Evolutionary conservation across 92 coral and sea anemone species (phyloP).

Genomic region (Actinernus sp.): DNA sequence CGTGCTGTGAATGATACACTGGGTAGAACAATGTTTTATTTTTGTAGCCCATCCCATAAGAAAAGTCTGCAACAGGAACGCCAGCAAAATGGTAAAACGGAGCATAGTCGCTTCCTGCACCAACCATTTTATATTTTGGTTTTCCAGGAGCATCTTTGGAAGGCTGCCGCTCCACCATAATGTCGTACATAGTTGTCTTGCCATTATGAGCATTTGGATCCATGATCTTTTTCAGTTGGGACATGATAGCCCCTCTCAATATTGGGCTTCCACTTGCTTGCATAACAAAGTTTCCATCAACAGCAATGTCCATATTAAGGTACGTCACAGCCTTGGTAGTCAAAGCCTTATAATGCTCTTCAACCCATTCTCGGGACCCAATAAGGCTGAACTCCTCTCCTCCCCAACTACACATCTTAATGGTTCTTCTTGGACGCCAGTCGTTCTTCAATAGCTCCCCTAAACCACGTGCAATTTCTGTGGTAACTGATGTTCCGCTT

Average conservation of each 20-base stretch:
- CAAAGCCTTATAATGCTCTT: conserved; percentile 70
- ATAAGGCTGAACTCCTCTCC: conserved; percentile 88
- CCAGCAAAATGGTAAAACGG: conserved; percentile 82
- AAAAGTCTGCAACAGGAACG: conserved; percentile 82
- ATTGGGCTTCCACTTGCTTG: conserved; percentile 39
- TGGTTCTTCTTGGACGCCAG: conserved; percentile 98
- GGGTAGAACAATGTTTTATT: conserved; percentile 67
- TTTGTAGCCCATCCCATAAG: conserved; percentile 57
- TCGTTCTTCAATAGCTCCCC: conserved; percentile 70
- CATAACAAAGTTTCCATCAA: conserved; percentile 64
- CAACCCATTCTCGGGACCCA: conserved; percentile 96
- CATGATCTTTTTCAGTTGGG: conserved; percentile 47
- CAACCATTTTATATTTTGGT: conserved; percentile 54
- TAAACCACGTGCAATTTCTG: conserved; percentile 88
- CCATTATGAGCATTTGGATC: conserved; percentile 84
- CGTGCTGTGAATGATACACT: conserved; percentile 95
- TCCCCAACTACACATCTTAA: conserved; percentile 96
- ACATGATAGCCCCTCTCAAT: conserved; percentile 39
- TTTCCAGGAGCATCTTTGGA: conserved; percentile 21
- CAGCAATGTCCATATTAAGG: conserved; percentile 77
- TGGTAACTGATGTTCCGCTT: conserved; percentile 76
- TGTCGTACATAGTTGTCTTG: conserved; percentile 79
- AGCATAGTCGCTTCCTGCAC: conserved; percentile 89
- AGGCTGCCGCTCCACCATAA: conserved; percentile 61
- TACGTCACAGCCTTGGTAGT: conserved; percentile 72